phyloP scores from a whole-genome alignment of 2,113 vertebrate species.

The Tetrao urogallus region DNA sequence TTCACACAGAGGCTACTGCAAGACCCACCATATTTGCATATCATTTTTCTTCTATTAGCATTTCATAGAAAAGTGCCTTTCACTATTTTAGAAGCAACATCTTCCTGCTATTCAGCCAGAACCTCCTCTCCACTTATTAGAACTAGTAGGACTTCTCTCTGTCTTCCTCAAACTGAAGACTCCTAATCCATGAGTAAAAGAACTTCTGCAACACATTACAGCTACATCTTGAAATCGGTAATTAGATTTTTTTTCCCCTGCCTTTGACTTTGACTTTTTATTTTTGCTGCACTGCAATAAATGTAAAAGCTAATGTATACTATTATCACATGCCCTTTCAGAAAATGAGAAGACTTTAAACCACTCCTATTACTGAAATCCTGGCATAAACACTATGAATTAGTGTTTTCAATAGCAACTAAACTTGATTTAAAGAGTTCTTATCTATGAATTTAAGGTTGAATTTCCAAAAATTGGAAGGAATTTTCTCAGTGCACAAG shows the following conservation, averaged over 20 bases:
- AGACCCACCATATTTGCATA: not conserved
- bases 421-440: not conserved
- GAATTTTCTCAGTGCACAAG: not conserved
- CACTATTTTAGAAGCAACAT: not conserved
- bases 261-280: not conserved
- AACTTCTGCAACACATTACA: not conserved
- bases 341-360: not conserved
- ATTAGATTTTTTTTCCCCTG: not conserved
- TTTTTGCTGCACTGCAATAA: not conserved
- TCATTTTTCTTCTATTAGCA: not conserved
- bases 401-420: not conserved
- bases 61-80: not conserved
- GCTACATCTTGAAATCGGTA: not conserved
- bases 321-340: not conserved
- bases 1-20: not conserved
- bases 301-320: not conserved
- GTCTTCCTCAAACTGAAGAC: not conserved
- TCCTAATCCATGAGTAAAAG: not conserved
- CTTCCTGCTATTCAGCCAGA: not conserved
- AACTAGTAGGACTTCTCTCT: not conserved
- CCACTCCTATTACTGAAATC: not conserved
- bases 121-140: not conserved
- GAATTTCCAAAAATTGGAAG: not conserved
- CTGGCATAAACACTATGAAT: not conserved
- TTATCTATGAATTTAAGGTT: not conserved